A percentile compares a stretch with the other conserved stretches of the same genome.
Conservation (phyloP, 2,888 invertebrate genomes). For the Brenthis ino region DNA sequence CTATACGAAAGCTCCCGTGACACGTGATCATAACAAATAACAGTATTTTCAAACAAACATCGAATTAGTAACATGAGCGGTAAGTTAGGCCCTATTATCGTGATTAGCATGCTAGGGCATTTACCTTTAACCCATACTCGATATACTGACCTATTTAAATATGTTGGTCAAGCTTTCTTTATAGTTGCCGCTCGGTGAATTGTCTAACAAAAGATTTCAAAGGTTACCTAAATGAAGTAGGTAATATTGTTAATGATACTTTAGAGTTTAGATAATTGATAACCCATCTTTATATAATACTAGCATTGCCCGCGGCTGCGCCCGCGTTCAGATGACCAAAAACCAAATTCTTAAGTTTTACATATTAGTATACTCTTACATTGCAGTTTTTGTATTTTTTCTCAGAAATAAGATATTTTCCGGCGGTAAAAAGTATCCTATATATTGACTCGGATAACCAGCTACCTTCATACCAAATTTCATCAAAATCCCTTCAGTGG, state of each 20-base stretch:
- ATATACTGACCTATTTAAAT: constrained; percentile 58
- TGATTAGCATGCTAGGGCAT: constrained; percentile 60
- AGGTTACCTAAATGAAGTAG: no score
- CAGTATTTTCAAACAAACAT: constrained; percentile 55
- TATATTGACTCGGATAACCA: no score
- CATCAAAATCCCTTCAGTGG: no score
- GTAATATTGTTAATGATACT: not conserved
- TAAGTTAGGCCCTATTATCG: constrained; percentile 69
- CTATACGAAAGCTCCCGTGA: constrained; percentile 22
- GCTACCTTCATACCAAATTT: no score
- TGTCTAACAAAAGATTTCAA: not conserved
- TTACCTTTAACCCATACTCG: constrained; percentile 63
- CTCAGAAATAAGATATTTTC: no score
- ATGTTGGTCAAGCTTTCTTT: constrained; percentile 21
- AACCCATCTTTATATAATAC: no score
- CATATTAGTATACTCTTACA: no score
- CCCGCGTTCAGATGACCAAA: no score
- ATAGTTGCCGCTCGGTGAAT: not conserved
- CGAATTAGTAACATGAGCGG: constrained; percentile 64
- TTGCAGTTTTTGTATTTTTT: no score
- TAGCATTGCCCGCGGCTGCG: no score
- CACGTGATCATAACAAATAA: constrained; percentile 49
- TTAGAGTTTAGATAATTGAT: not conserved
- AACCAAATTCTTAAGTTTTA: no score
- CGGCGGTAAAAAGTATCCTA: no score